Conservation (phyloP, 1,140 invertebrate species). For the Anoplolepis gracilipes region DNA sequence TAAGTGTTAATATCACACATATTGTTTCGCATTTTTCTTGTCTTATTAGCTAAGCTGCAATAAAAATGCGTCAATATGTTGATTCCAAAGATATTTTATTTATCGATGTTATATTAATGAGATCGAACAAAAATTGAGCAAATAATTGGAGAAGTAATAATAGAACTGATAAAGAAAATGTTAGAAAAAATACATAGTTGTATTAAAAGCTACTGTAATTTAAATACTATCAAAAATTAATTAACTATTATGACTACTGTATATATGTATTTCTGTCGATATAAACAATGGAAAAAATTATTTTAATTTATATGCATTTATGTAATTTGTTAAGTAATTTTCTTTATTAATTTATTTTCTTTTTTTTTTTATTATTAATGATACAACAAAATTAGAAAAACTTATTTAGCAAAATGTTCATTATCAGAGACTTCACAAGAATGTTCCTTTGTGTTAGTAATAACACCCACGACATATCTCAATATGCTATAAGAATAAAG, state of each 20-base stretch:
- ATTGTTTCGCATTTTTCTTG: background rate
- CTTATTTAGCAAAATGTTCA: background rate
- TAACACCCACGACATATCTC: background rate
- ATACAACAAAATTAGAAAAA: background rate
- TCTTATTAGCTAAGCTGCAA: background rate
- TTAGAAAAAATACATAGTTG: background rate
- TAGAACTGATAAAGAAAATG: background rate
- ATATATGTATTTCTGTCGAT: background rate
- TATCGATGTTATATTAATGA: slow-evolving; percentile 1
- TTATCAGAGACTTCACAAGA: background rate
- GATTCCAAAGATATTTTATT: background rate
- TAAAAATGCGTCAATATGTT: slow-evolving; percentile 5
- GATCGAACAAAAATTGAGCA: slow-evolving; percentile 36
- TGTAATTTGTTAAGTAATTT: background rate
- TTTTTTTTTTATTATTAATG: too few relatives aligned
- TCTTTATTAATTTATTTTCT: too few relatives aligned
- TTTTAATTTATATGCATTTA: background rate
- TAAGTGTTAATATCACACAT: background rate
- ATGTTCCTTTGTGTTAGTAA: background rate
- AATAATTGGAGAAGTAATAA: slow-evolving; percentile 25
- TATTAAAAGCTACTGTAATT: background rate
- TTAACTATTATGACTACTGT: background rate
- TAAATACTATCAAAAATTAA: background rate
- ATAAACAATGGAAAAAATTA: slow-evolving; percentile 4
- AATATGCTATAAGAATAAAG: slow-evolving; percentile 1